phyloP scores from a whole-genome alignment of 2,797 vertebrate genomes.

The Lithobates pipiens region DNA sequence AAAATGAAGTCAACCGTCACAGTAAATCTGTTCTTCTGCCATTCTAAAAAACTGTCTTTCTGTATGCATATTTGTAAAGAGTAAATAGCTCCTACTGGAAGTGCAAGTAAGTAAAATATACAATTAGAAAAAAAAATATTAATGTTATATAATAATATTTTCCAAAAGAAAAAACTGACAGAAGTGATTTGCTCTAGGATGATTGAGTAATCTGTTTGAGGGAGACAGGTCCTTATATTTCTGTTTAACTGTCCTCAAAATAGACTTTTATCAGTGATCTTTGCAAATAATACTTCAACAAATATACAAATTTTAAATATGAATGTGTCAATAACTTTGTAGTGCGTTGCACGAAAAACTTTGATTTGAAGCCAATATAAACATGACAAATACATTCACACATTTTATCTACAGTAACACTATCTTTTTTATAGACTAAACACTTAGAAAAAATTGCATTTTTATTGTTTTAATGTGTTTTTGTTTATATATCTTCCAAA shows the following conservation, averaged over 20 bases:
- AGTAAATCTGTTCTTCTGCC: conserved; percentile 5
- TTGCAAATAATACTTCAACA: neutral
- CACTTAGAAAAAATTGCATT: too few species aligned
- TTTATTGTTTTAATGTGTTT: too few species aligned
- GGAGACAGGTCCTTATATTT: neutral
- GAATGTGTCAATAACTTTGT: too few species aligned
- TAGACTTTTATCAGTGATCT: neutral
- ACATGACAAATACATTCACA: too few species aligned
- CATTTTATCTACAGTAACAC: too few species aligned
- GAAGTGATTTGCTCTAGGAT: neutral
- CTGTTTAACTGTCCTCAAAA: neutral
- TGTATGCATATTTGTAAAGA: neutral
- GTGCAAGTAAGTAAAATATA: neutral
- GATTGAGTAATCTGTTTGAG: neutral
- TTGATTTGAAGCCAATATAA: too few species aligned
- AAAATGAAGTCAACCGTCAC: conserved; percentile 3
- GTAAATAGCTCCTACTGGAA: neutral
- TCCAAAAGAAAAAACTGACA: neutral
- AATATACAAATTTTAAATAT: too few species aligned
- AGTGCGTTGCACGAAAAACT: too few species aligned
- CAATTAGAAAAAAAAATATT: neutral
- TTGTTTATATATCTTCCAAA: too few species aligned
- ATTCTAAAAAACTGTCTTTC: conserved; percentile 2
- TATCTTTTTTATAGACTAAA: too few species aligned
- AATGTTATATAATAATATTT: neutral